Conservation (phyloP, 2,113 vertebrate genomes). For the Fulmarus glacialis region DNA sequence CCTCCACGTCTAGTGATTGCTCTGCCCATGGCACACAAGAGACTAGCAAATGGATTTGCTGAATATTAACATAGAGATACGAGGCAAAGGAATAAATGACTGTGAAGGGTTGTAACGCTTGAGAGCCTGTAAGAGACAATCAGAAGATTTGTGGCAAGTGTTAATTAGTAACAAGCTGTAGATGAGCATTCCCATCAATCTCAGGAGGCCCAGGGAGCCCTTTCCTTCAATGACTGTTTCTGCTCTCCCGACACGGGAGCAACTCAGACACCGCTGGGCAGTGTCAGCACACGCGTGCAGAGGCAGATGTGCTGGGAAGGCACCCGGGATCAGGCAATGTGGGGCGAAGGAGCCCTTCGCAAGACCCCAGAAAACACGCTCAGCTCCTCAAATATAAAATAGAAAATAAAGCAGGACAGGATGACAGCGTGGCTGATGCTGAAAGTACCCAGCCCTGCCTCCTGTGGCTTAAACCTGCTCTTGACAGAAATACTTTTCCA, state of each 20-base stretch:
- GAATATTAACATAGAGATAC: background rate
- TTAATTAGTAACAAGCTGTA: background rate
- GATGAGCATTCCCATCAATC: background rate
- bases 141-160: background rate
- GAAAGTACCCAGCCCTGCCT: background rate
- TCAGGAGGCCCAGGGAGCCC: background rate
- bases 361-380: background rate
- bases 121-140: background rate
- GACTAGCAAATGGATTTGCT: background rate
- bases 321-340: rapidly evolving
- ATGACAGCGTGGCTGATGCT: background rate
- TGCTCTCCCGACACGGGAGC: background rate
- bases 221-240: background rate
- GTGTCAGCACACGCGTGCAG: rapidly evolving
- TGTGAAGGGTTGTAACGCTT: rapidly evolving
- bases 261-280: background rate
- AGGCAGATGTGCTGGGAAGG: too few relatives aligned
- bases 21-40: background rate
- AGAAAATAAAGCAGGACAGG: background rate
- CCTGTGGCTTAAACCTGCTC: background rate
- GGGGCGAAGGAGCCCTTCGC: background rate
- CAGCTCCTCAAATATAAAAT: background rate
- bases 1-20: background rate
- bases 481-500: background rate
- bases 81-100: background rate